Percentiles rank a stretch among this genome's conserved stretches.
Conservation (phyloP, 2,113 vertebrate species). For the Polypterus senegalus region DNA sequence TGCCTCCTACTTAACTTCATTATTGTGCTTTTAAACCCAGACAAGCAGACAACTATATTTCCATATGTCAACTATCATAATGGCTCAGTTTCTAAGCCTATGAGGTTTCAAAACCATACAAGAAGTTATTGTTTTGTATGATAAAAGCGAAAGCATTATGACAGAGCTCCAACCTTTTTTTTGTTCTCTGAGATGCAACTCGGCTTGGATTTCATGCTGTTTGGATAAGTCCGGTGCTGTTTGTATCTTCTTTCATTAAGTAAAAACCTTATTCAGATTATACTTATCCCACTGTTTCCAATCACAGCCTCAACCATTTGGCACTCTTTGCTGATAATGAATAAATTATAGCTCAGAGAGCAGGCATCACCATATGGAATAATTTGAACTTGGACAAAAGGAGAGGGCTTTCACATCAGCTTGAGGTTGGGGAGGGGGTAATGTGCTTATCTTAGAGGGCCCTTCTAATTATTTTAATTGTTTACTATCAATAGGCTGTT, state of each 20-base stretch:
- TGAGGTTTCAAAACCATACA: constrained; percentile 1
- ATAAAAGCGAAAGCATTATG: constrained; percentile 7
- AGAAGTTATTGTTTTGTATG: not conserved
- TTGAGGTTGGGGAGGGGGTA: constrained; percentile 26
- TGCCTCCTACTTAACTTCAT: not conserved
- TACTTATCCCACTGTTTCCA: constrained; percentile 12
- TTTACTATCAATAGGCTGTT: constrained; percentile 37
- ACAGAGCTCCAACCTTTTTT: constrained; percentile 4
- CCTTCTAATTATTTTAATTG: constrained; percentile 42
- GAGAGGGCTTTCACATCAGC: constrained; percentile 26
- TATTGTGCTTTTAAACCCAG: constrained; percentile 4
- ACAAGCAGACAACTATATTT: not conserved
- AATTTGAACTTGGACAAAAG: constrained; percentile 41
- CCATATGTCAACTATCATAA: not conserved
- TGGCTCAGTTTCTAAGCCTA: constrained; percentile 8
- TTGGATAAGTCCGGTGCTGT: constrained; percentile 7
- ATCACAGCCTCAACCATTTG: constrained; percentile 30
- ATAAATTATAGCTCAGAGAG: constrained; percentile 41
- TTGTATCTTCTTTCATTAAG: constrained; percentile 12
- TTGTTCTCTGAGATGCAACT: constrained; percentile 5
- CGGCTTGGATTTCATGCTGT: constrained; percentile 10
- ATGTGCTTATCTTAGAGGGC: constrained; percentile 29
- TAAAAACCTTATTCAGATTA: constrained; percentile 15
- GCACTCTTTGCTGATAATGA: constrained; percentile 28
- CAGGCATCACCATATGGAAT: constrained; percentile 30